Conservation (phyloP, 2,888 invertebrate genomes). For the Cheilosia soror region DNA sequence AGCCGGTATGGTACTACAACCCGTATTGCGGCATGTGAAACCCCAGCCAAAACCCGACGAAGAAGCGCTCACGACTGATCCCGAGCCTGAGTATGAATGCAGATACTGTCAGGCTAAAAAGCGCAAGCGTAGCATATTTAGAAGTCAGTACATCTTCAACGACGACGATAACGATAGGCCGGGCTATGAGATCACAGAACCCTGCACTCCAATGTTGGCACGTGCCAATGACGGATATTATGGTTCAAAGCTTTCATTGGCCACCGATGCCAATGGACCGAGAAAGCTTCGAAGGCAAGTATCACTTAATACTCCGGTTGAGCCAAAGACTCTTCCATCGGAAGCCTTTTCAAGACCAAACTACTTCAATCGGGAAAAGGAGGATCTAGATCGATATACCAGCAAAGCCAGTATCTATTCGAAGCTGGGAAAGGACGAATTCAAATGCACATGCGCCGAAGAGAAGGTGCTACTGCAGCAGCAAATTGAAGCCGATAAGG, state of each 20-base stretch:
- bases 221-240: constrained; percentile 83
- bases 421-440: constrained; percentile 77
- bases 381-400: constrained; percentile 82
- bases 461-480: constrained; percentile 80
- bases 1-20: constrained; percentile 88
- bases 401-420: constrained; percentile 81
- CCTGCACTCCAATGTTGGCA: constrained; percentile 88
- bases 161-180: constrained; percentile 87
- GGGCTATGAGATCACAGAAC: constrained; percentile 88
- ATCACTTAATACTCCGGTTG: constrained; percentile 12
- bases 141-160: constrained; percentile 82
- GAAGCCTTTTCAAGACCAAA: constrained; percentile 82
- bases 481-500: constrained; percentile 63
- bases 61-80: constrained; percentile 52
- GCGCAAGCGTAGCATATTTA: constrained; percentile 80
- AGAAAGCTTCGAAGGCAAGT: constrained; percentile 71
- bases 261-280: constrained; percentile 76
- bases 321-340: neutral
- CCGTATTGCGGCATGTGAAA: constrained; percentile 89
- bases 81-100: constrained; percentile 80
- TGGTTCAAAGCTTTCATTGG: constrained; percentile 81
- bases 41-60: constrained; percentile 80
- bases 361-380: constrained; percentile 86
- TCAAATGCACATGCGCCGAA: constrained; percentile 81
- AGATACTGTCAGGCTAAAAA: constrained; percentile 80